Evolutionary conservation across 2,113 vertebrate species (phyloP).

Genomic region (Cebus imitator): DNA sequence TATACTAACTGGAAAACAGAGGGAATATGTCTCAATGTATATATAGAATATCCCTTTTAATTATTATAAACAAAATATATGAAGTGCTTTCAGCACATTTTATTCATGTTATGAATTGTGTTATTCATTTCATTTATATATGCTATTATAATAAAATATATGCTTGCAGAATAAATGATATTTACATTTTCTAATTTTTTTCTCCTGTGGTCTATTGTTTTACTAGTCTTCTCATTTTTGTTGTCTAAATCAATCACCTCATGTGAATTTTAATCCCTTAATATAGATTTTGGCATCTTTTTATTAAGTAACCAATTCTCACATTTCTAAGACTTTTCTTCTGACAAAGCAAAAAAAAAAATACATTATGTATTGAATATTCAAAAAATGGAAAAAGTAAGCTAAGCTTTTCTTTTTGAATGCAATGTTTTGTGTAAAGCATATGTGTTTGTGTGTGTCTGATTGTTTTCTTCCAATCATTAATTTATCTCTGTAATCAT

Average conservation of each 20-base stretch:
- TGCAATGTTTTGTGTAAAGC: background rate
- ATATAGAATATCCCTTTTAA: background rate
- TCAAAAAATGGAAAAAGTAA: background rate
- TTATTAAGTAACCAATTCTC: background rate
- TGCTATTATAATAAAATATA: background rate
- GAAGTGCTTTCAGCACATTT: background rate
- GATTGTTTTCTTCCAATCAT: background rate
- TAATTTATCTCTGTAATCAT: background rate
- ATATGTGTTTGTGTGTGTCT: accelerated
- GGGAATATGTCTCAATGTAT: too few relatives aligned
- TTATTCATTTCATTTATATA: background rate
- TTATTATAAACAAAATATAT: background rate
- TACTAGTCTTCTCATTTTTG: background rate
- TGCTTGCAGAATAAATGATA: background rate
- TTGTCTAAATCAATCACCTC: background rate
- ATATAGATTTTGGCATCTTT: background rate
- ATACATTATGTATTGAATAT: background rate
- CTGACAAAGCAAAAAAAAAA: background rate
- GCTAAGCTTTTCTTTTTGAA: background rate
- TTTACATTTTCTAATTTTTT: background rate
- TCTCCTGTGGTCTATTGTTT: background rate
- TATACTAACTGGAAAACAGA: background rate
- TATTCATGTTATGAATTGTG: background rate
- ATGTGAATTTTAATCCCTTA: background rate
- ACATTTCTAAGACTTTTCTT: background rate